Evolutionary conservation across 2,888 invertebrate genomes (phyloP), one percentile per base, ranked within the genome.

Genomic region (Incurvaria masculella): DNA sequence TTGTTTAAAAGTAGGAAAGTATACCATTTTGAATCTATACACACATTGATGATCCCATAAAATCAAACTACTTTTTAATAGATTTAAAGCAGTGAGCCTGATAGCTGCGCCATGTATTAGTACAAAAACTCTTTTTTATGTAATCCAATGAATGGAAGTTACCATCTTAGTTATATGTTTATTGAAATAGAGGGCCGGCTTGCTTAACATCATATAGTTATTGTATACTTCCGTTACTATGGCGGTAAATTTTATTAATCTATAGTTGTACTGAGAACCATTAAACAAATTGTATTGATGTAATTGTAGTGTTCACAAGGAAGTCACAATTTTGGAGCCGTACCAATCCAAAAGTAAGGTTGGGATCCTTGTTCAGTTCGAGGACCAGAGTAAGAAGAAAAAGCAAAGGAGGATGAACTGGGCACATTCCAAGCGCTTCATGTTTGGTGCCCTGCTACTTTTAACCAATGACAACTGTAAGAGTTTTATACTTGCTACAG

Each of bases 361-460:
- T n/a, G 80, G 80, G 3, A 56, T 65, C 5, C 44, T 72, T 1
- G 59, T 71, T 11, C 61, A 68, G 52, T 56, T 75, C 1, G 64
- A 69, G 48, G 51, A 60, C 5, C 55, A 47, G 5, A 58, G 48
- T 2, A 51, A 60, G 5, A 55, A 47, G 4, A 58, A 48, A 2
- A 64, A 57, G 56, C 70, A 55, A 59, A 59, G 53, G 53, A 64
- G 68, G 33, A 73, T 66, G 6, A 69, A 69, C 38, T 74, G 73
- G 74, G 53, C 57, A 1, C 59, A 72, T 47, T 71, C 61, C 55
- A 85, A 85, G 58, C 67, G 85, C 45, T 82, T 90, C 45, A 75
- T 88, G 59, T 84, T 67, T 63, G 91, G 92, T 1, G 83, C 89
- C 0, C 69, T 92, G 44, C 63, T 94, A 1, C 81, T 88, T 54